These are phyloP conservation scores for Cremastinae sp. DNA, from an alignment of 2,888 invertebrate species.

Conservation along the genomic window DNA sequence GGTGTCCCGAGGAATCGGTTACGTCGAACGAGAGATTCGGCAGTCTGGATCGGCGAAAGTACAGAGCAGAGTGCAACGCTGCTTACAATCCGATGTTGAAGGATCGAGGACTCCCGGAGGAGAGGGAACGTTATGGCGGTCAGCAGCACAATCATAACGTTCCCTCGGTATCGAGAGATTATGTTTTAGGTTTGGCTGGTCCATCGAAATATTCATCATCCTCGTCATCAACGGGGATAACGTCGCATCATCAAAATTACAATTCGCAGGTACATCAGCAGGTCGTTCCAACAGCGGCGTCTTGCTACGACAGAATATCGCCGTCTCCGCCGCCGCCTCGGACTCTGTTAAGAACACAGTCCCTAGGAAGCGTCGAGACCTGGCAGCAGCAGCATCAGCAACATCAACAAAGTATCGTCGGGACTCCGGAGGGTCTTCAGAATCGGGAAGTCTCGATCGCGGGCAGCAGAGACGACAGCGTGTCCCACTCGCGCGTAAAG, in stretches of 20 bases:
- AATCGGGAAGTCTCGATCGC: slow-evolving; percentile 25
- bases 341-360: slow-evolving; percentile 82
- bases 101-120: slow-evolving; percentile 50
- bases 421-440: slow-evolving; percentile 6
- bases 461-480: slow-evolving; percentile 63
- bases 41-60: slow-evolving; percentile 83
- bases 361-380: slow-evolving; percentile 82
- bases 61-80: slow-evolving; percentile 67
- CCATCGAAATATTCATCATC: slow-evolving; percentile 55
- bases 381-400: slow-evolving; percentile 70
- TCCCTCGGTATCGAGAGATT: slow-evolving; percentile 48
- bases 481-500: slow-evolving; percentile 69
- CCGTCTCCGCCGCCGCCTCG: slow-evolving; percentile 69
- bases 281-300: slow-evolving; percentile 1
- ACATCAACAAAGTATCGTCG: slow-evolving; percentile 21
- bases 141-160: slow-evolving; percentile 44
- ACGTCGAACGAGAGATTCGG: slow-evolving; percentile 81
- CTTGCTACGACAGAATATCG: slow-evolving; percentile 56
- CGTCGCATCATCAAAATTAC: slow-evolving; percentile 59
- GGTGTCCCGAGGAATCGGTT: slow-evolving; percentile 73
- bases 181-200: slow-evolving; percentile 60
- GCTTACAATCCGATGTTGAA: slow-evolving; percentile 59
- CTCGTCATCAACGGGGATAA: slow-evolving; percentile 29
- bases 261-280: slow-evolving; percentile 57
- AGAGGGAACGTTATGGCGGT: slow-evolving; percentile 30